Percentiles rank a stretch among this genome's conserved stretches.
Conservation (phyloP, 2,113 vertebrate genomes). For the Elephantulus edwardii region DNA sequence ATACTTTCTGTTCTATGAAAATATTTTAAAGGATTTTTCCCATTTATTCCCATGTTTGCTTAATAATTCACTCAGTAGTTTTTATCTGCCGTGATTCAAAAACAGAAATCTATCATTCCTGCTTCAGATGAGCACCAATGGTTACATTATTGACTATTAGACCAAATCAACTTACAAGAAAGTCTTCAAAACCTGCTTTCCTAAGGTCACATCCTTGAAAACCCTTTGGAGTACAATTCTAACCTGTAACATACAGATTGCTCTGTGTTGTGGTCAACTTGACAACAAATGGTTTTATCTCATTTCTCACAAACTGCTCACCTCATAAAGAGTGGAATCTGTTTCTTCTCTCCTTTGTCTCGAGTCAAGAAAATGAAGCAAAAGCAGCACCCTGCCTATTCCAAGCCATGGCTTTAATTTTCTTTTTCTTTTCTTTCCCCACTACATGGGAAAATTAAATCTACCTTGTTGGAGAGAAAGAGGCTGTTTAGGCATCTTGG, state of each 20-base stretch:
- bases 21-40: background rate
- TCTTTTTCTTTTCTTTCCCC: background rate
- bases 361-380: background rate
- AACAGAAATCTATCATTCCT: background rate
- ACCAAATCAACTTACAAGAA: background rate
- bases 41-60: background rate
- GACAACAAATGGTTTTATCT: background rate
- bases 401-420: background rate
- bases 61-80: background rate
- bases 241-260: background rate
- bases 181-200: background rate
- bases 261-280: background rate
- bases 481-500: background rate
- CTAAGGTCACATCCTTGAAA: background rate
- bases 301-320: background rate
- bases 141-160: background rate
- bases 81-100: background rate
- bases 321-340: background rate
- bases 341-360: background rate
- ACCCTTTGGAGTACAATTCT: background rate
- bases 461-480: background rate
- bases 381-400: background rate
- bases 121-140: background rate
- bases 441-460: background rate
- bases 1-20: background rate